Base-by-base conservation (phyloP, 30 jellyfish, hydroid and myxozoan genomes). In the Hydractinia symbiolongicarpus region DNA sequence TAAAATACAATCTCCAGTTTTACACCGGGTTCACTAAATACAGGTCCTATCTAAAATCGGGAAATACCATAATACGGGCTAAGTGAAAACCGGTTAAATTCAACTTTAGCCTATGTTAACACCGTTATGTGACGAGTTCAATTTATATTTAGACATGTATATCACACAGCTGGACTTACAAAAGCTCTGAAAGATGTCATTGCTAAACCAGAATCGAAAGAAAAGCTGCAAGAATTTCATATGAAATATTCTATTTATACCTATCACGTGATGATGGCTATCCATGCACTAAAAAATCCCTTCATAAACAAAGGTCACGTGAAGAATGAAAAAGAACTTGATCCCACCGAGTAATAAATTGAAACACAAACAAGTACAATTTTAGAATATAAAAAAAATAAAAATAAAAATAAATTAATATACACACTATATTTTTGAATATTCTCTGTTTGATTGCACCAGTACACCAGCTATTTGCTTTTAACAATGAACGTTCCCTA, bases 251-350 rank as follows among this genome's bases (percentile, higher is more conserved):
- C 98, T 9, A 89, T 92, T 7, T 91, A 86, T 74, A 91, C 95
- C 0, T 91, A 91, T 53, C 98, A 91, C 66, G 95, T 86, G 71
- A 81, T 88, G 72, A 91, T 91, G 98, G 98, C 98, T 9, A 81
- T 83, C 0, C 85, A 83, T 44, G 85, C 90, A 44, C 60, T 83
- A 30, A 55, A 83, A 66, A 73, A 73, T 57, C 90, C 90, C 0
- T 83, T 83, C 55, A 55, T 69, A 0, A 67, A 50, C 14, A 54
- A 75, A 50, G 81, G 74, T 6, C 19, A 64, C 19, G 74, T 64
- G 8, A 64, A 51, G 19, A 44, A 44, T 64, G 74, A 64, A 13
- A 64, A 13, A 64, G 74, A 64, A 6, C 74, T 64, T 44, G 74
- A 64, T 13, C 74, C 74, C 52, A 64, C 74, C 9, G 74, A 64